These are phyloP conservation scores for Adelges cooleyi DNA, from an alignment of 1,140 invertebrate species.

Conservation along the genomic window DNA sequence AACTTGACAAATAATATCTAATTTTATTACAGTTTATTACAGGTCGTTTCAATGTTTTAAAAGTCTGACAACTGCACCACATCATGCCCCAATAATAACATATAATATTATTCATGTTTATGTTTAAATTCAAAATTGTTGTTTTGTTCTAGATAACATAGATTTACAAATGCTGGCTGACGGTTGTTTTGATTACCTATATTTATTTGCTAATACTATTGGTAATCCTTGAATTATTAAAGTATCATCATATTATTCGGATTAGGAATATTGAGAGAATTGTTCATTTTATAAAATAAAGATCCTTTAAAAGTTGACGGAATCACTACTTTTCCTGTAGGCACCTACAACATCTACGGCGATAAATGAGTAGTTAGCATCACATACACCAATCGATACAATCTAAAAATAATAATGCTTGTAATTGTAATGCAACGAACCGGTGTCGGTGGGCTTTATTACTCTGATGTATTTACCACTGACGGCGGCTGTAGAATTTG, in stretches of 20 bases:
- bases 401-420: slow-evolving; percentile 41
- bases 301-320: slow-evolving; percentile 17
- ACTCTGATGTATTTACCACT: slow-evolving; percentile 26
- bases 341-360: slow-evolving; percentile 2
- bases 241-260: slow-evolving; percentile 28
- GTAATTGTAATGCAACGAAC: slow-evolving; percentile 40
- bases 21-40: too few relatives aligned
- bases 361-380: background rate
- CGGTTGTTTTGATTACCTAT: too few relatives aligned
- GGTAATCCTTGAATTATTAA: slow-evolving; percentile 30
- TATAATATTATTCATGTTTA: too few relatives aligned
- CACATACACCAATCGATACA: slow-evolving; percentile 32
- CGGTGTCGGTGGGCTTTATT: slow-evolving; percentile 36
- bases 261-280: background rate
- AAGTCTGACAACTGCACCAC: too few relatives aligned
- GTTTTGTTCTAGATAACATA: too few relatives aligned
- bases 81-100: too few relatives aligned
- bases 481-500: background rate
- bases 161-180: too few relatives aligned
- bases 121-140: too few relatives aligned
- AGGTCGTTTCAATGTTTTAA: too few relatives aligned
- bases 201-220: too few relatives aligned
- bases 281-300: slow-evolving; percentile 13
- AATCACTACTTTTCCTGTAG: slow-evolving; percentile 13
- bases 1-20: too few relatives aligned